phyloP scores from a whole-genome alignment of 37 sponge, comb jelly and placozoan species.

The Chondrosia reniformis region DNA sequence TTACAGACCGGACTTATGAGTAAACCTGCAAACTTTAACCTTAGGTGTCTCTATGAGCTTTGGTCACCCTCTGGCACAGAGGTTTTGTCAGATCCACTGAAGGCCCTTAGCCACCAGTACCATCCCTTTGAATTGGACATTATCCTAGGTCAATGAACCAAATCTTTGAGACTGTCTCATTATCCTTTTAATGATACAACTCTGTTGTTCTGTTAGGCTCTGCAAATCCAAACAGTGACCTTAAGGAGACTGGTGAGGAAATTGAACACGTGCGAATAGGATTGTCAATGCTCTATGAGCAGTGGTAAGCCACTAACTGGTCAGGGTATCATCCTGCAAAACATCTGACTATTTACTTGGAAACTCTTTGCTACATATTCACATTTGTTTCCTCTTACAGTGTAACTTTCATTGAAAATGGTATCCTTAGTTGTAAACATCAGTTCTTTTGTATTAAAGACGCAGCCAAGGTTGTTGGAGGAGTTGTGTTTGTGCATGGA shows the following conservation, averaged over 20 bases:
- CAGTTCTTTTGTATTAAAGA: neutral
- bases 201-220: neutral
- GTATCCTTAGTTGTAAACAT: neutral
- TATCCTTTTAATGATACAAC: neutral
- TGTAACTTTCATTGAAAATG: slow-evolving; percentile 11
- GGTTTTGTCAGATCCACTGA: neutral
- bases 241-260: slow-evolving; percentile 21
- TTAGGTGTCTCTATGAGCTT: slow-evolving; percentile 11
- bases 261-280: neutral
- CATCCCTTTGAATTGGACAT: slow-evolving; percentile 14
- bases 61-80: neutral
- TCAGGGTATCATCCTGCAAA: neutral
- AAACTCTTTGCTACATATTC: too few relatives aligned
- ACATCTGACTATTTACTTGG: too few relatives aligned
- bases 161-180: neutral
- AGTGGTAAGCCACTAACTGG: neutral
- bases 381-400: neutral
- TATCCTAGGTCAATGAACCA: neutral
- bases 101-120: neutral
- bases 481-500: neutral
- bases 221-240: neutral
- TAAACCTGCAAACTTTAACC: neutral
- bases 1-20: neutral
- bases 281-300: slow-evolving; percentile 18
- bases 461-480: neutral